Evolutionary conservation across 2,888 invertebrate genomes (phyloP), one percentile per base, ranked within the genome.

Genomic region (Scaptomyza caliginosa): DNA sequence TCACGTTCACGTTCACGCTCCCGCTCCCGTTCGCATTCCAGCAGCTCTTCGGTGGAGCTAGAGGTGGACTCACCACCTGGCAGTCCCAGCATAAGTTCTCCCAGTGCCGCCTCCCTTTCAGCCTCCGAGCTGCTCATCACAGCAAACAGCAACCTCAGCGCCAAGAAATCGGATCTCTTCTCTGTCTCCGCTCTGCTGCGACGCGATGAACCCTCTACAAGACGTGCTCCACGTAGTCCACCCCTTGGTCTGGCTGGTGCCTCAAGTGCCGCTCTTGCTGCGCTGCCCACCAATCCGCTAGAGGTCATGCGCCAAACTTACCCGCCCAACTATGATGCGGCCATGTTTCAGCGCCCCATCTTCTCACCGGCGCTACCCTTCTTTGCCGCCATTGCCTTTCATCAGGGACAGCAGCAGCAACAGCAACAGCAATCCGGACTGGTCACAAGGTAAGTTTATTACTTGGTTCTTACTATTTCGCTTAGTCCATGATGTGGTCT

Each of bases 171-270:
- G 11, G 96, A 96, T 91, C 93, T 95, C 21, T 97, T 96, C 91
- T 96, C 96, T 54, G 96, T 97, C 36, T 96, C 95, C 69, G 96
- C 96, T 0, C 92, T 97, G 30, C 91, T 97, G 43, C 93, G 96
- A 90, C 96, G 96, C 56, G 96, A 96, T 89, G 94, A 95, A 38
- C 96, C 88, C 0, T 51, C 86, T 3, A 38, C 52, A 2, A 67
- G 74, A 4, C 70, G 74, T 4, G 62, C 50, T 0, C 34, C 34
- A 34, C 73, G 74, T 16, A 81, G 78, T 57, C 86, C 82, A 0
- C 74, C 69, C 0, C 43, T 73, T 7, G 62, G 64, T 6, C 85
- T 74, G 86, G 46, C 46, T 4, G 52, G 62, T 16, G 67, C 55
- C 23, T 43, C 79, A 6, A 55, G 28, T 13, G 62, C 55, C 4